phyloP scores from a whole-genome alignment of 1,140 invertebrate species.

The Apolygus lucorum region DNA sequence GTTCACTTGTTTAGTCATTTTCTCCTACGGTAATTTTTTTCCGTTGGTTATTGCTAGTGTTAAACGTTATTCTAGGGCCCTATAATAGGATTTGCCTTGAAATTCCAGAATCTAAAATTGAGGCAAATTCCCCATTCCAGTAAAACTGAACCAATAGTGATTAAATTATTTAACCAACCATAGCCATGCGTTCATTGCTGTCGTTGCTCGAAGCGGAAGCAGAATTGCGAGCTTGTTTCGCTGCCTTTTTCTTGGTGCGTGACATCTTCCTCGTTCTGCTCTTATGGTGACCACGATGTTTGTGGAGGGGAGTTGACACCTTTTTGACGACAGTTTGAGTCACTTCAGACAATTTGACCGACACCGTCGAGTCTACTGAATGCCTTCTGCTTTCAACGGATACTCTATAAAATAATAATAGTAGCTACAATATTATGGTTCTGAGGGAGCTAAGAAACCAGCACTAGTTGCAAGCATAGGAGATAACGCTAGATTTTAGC shows the following conservation, averaged over 20 bases:
- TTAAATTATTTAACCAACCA: too few species aligned
- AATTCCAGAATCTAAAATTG: too few species aligned
- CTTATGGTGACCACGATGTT: constrained; percentile 14
- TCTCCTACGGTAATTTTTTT: too few species aligned
- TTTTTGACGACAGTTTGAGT: constrained; percentile 52
- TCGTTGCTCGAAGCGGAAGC: constrained; percentile 16
- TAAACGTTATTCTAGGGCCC: too few species aligned
- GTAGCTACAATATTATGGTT: background rate
- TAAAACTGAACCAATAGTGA: too few species aligned
- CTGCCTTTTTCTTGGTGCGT: constrained; percentile 1
- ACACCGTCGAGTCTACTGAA: constrained; percentile 74
- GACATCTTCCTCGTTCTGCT: background rate
- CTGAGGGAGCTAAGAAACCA: background rate
- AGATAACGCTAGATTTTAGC: background rate
- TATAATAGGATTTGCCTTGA: too few species aligned
- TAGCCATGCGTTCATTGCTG: constrained; percentile 14
- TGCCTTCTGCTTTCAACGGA: constrained; percentile 73
- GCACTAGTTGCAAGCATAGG: background rate
- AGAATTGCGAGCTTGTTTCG: background rate
- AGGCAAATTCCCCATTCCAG: too few species aligned
- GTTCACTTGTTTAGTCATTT: too few species aligned
- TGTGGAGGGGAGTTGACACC: constrained; percentile 15
- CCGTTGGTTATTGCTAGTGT: too few species aligned
- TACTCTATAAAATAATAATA: too few species aligned
- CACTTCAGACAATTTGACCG: constrained; percentile 69